Evolutionary conservation across 2,888 invertebrate genomes (phyloP), one percentile per base, ranked within the genome.

Genomic region (Agonopterix subpropinquella): DNA sequence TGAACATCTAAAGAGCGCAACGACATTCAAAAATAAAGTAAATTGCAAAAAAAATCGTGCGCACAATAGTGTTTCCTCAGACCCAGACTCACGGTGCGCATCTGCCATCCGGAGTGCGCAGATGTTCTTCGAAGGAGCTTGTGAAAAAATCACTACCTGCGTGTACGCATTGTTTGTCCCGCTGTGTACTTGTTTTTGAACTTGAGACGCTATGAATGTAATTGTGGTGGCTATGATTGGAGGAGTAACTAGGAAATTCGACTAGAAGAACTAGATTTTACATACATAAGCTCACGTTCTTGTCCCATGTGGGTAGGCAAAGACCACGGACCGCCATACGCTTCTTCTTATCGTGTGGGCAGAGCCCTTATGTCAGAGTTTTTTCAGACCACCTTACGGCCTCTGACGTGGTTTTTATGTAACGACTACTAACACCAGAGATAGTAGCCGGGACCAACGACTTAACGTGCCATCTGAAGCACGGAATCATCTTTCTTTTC

Each of bases 91-190:
- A 15, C 42, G 11, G 8, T 15, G 10, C 70, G 70, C 84, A 84
- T 82, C 84, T 84, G 84, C 82, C 70, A 68, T 74, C 75, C 78
- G 73, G 73, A 66, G 64, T 65, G 69, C 62, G 73, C 82, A 82
- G 83, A 79, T 83, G 83, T 69, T 66, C 62, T 66, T 59, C 56
- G 55, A 64, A 62, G 69, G 64, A 56, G 57, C 61, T 61, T 54
- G 58, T 56, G 61, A 54, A 52, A 54, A 52, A 52, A 48, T 49
- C 50, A 39, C 50, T 54, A 54, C 53, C 53, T 54, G 53, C 47
- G 44, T 41, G 8, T 18, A 18, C 47, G 9, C 43, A 43, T 51
- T 46, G 46, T 49, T 28, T 49, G 51, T 48, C 44, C 41, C 47
- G 36, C 35, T 10, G 43, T 45, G 52, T 49, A 52, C 52, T 52